Percentiles rank a stretch among this genome's conserved stretches.
These are phyloP conservation scores for Molorchus minor DNA, from an alignment of 2,888 invertebrate species.

Conservation along the genomic window DNA sequence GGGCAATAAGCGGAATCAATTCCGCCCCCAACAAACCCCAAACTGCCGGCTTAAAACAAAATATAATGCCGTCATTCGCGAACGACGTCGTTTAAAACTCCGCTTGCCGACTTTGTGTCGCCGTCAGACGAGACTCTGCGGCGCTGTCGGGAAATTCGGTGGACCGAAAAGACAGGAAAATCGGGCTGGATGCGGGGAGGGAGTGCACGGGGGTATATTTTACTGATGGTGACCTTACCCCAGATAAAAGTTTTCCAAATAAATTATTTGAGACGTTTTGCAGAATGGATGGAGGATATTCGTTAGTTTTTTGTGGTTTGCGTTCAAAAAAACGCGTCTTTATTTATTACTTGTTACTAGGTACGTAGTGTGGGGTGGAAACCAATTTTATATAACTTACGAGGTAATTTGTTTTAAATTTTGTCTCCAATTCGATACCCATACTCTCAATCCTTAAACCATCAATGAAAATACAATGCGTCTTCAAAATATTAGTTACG, in stretches of 20 bases:
- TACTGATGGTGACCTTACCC: neutral
- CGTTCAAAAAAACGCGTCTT: too few species aligned
- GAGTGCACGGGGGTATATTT: neutral
- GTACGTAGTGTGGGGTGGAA: too few species aligned
- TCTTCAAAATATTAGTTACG: too few species aligned
- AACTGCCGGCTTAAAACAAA: slow-evolving; percentile 2
- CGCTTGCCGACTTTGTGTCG: slow-evolving; percentile 2
- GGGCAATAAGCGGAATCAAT: neutral
- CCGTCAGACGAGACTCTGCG: slow-evolving; percentile 16
- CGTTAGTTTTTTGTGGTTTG: too few species aligned
- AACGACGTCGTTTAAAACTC: slow-evolving; percentile 14
- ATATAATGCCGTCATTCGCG: neutral
- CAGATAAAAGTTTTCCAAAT: neutral
- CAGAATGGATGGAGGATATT: too few species aligned
- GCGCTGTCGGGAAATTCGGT: neutral
- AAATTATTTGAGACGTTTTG: neutral
- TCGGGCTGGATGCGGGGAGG: neutral
- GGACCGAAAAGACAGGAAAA: neutral
- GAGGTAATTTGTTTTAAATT: too few species aligned
- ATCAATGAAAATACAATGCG: too few species aligned
- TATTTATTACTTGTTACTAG: too few species aligned
- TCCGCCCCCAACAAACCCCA: neutral
- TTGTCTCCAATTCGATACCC: too few species aligned
- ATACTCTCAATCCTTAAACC: too few species aligned
- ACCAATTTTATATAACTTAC: too few species aligned